Evolutionary conservation across 2,888 invertebrate genomes (phyloP).

Genomic region (Trisateles emortualis): DNA sequence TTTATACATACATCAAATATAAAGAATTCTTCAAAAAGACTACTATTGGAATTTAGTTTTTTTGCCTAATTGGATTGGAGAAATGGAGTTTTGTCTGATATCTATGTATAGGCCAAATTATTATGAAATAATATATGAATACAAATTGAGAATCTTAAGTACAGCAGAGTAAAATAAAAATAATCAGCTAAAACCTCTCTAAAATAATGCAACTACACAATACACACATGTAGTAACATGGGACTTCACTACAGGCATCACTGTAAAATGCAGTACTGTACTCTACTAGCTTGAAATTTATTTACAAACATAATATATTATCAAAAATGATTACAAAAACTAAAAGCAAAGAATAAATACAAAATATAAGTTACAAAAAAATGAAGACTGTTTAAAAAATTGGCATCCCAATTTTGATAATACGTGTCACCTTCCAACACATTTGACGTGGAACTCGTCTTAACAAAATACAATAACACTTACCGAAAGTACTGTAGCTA

Average conservation of each 20-base stretch:
- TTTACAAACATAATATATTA: not conserved
- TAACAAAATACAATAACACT: slow-evolving; percentile 69
- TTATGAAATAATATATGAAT: not conserved
- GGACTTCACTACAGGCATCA: slow-evolving; percentile 11
- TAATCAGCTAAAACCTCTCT: not conserved
- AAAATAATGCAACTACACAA: not conserved
- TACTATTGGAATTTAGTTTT: too few species aligned
- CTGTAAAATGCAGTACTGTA: not conserved
- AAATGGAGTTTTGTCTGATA: too few species aligned
- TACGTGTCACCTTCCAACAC: slow-evolving; percentile 87
- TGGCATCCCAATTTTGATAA: slow-evolving; percentile 76
- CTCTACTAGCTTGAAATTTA: not conserved
- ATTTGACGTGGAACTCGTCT: slow-evolving; percentile 85
- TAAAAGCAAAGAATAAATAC: not conserved
- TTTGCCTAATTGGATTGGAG: too few species aligned
- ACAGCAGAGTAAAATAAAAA: not conserved
- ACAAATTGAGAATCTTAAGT: not conserved
- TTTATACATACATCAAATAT: too few species aligned
- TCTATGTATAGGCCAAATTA: too few species aligned
- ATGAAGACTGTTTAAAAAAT: slow-evolving; percentile 36
- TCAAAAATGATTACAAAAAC: not conserved
- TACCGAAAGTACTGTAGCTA: slow-evolving; percentile 84
- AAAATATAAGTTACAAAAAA: slow-evolving; percentile 9
- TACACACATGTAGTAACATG: slow-evolving; percentile 10
- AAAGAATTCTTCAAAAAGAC: too few species aligned